Evolutionary conservation across 2,113 vertebrate genomes (phyloP), one percentile per base, ranked within the genome.

Genomic region (Paraplagusia blochii): DNA sequence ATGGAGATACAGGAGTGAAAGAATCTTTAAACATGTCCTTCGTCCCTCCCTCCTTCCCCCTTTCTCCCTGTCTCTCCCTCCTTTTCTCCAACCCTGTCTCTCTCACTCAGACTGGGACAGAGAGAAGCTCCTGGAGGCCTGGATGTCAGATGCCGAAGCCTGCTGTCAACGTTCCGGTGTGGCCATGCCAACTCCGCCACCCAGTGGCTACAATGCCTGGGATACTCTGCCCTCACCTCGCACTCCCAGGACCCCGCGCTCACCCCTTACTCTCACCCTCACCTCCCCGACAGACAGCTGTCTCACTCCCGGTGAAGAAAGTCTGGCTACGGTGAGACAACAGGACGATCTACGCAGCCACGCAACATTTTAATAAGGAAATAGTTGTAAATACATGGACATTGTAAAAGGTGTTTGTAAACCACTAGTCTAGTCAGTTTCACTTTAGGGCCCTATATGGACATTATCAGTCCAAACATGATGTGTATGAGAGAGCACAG

Each of bases 161-260:
- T 88, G 86, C 80, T 88, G 86, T 69, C 86, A 88, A 72, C 86
- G 86, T 53, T 87, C 85, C 0, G 86, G 86, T 1, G 85, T 88
- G 18, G n/a, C 83, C 72, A 84, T 88, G 86, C 86, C 86, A 11
- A 84, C 83, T 9, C 86, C 86, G 0, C 86, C 85, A 3, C 86
- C 86, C 64, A 87, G 85, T 3, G 86, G 86, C 14, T 88, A 80
- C 74, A 88, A 88, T 1, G 85, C 86, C 52, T 88, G 86, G 86
- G 86, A 88, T 76, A 88, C 84, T 9, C 55, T 88, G 16, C 86
- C 86, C 49, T 88, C 86, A 1, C 86, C 85, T 7, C 86, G 86
- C 63, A 88, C 86, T 11, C 86, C 86, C 0, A 69, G 85, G 68
- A 88, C 86, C 13, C 86, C 86, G 0, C 86, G 83, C 53, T 88